phyloP scores from a whole-genome alignment of 2,797 vertebrate species.

The Pagetopsis macropterus region DNA sequence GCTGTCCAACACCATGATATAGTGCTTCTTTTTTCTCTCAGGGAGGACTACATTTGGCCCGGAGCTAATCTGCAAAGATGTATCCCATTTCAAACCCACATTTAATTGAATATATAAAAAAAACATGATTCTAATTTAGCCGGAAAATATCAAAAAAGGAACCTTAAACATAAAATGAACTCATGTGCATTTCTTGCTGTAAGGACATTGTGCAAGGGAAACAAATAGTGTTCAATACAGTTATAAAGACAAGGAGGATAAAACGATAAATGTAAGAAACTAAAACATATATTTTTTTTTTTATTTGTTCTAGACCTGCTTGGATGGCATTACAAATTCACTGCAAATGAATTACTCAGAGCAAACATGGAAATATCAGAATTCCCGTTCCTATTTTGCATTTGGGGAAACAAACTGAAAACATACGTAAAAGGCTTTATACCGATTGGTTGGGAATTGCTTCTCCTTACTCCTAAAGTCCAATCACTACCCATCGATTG shows the following conservation, averaged over 20 bases:
- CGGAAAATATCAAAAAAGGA: not conserved
- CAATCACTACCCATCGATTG: slow-evolving; percentile 24
- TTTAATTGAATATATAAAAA: slow-evolving; percentile 1
- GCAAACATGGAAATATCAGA: slow-evolving; percentile 30
- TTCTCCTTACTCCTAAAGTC: slow-evolving; percentile 29
- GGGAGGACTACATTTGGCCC: slow-evolving; percentile 4
- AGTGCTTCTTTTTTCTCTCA: slow-evolving; percentile 6
- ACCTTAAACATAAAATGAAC: not conserved
- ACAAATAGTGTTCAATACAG: not conserved
- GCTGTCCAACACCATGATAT: not conserved
- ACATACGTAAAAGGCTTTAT: slow-evolving; percentile 52
- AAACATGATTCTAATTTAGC: not conserved
- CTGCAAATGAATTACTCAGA: slow-evolving; percentile 16
- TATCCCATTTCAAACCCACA: slow-evolving; percentile 33
- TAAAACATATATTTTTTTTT: not conserved
- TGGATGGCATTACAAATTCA: slow-evolving; percentile 30
- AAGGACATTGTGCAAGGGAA: not conserved
- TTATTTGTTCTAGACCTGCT: slow-evolving; percentile 8
- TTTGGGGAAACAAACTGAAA: slow-evolving; percentile 1
- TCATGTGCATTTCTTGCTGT: not conserved
- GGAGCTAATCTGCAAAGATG: slow-evolving; percentile 38
- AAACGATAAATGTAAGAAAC: not conserved
- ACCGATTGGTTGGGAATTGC: slow-evolving; percentile 31
- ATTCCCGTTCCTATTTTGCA: slow-evolving; percentile 29
- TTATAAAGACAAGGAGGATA: not conserved